phyloP scores from a whole-genome alignment of 1,140 invertebrate species.

The Caerostris extrusa region DNA sequence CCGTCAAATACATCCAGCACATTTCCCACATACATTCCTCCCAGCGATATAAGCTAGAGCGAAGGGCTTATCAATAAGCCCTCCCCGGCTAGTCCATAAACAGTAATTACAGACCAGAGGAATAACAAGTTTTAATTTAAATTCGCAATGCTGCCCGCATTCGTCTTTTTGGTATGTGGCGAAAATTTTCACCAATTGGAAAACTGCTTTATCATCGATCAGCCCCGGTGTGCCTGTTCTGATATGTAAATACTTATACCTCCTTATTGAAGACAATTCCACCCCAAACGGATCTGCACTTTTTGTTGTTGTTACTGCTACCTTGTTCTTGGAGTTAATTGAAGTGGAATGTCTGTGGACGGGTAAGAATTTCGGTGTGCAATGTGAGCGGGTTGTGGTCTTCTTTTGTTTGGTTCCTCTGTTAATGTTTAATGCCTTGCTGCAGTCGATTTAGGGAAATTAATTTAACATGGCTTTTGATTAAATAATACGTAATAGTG shows the following conservation, averaged over 20 bases:
- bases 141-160: neutral
- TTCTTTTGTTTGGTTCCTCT: neutral
- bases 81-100: conserved; percentile 30
- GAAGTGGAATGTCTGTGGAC: neutral
- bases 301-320: neutral
- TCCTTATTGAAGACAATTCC: neutral
- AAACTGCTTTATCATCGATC: conserved; percentile 64
- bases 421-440: neutral
- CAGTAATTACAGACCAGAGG: conserved; percentile 28
- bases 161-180: conserved; percentile 1
- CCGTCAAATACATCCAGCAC: conserved; percentile 40
- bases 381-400: neutral
- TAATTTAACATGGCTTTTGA: neutral
- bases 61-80: conserved; percentile 42
- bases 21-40: conserved; percentile 15
- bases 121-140: conserved; percentile 66
- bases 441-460: too few relatives aligned
- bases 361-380: neutral
- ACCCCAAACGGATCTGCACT: neutral
- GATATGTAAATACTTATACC: conserved; percentile 36
- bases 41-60: neutral
- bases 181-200: conserved; percentile 43
- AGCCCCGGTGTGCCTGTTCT: neutral
- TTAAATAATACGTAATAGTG: too few relatives aligned
- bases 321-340: conserved; percentile 6